These are phyloP conservation scores for Rhorus exstirpatorius DNA, from an alignment of 2,888 invertebrate species.

Conservation along the genomic window DNA sequence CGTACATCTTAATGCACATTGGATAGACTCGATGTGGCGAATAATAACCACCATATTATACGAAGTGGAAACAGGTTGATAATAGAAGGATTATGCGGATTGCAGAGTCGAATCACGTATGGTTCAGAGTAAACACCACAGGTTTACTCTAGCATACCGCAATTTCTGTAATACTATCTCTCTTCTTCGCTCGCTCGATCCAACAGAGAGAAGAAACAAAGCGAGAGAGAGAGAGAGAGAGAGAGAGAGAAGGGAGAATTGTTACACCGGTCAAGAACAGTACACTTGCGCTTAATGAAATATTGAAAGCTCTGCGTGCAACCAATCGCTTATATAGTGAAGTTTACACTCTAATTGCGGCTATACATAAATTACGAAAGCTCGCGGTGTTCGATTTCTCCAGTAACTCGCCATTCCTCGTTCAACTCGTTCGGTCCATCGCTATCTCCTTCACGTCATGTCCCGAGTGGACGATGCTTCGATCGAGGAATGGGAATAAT, in stretches of 20 bases:
- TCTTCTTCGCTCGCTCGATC: neutral
- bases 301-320: slow-evolving; percentile 22
- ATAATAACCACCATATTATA: slow-evolving; percentile 44
- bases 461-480: neutral
- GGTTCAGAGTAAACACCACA: slow-evolving; percentile 36
- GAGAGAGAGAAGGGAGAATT: slow-evolving; percentile 22
- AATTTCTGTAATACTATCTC: slow-evolving; percentile 30
- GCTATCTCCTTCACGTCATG: neutral
- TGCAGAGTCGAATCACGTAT: slow-evolving; percentile 45
- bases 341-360: neutral
- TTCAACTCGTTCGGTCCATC: neutral
- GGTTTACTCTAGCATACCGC: slow-evolving; percentile 14
- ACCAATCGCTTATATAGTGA: slow-evolving; percentile 8
- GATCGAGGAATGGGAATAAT: neutral
- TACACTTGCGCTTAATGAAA: slow-evolving; percentile 32
- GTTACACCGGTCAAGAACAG: slow-evolving; percentile 29
- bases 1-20: slow-evolving; percentile 15
- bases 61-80: slow-evolving; percentile 44
- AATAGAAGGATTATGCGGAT: slow-evolving; percentile 43
- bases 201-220: neutral
- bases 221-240: slow-evolving; percentile 6
- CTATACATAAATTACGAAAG: neutral
- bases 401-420: neutral
- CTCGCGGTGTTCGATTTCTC: slow-evolving; percentile 29
- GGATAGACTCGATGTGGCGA: slow-evolving; percentile 34